A percentile compares a stretch with the other conserved stretches of the same genome.
phyloP scores from a whole-genome alignment of 2,888 invertebrate genomes.

The Xanthorhoe designata region DNA sequence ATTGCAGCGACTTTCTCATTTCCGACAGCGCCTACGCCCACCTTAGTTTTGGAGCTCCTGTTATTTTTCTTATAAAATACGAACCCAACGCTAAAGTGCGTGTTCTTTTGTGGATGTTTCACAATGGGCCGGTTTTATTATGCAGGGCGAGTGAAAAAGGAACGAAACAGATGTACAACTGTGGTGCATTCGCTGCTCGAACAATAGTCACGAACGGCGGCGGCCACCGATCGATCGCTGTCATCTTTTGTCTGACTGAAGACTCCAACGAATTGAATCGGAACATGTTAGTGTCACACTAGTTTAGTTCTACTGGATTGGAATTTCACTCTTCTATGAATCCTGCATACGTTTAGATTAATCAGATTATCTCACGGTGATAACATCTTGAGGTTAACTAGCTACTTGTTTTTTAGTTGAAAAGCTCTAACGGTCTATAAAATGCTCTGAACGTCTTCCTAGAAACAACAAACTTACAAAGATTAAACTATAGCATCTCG shows the following conservation, averaged over 20 bases:
- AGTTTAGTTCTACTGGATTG: conserved; percentile 47
- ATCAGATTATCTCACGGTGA: conserved; percentile 1
- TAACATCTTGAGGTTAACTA: not conserved
- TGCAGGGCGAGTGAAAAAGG: conserved; percentile 78
- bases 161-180: conserved; percentile 82
- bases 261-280: conserved; percentile 55
- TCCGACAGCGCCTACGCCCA: conserved; percentile 79
- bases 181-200: conserved; percentile 73
- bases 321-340: conserved; percentile 3
- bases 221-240: conserved; percentile 70
- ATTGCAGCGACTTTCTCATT: conserved; percentile 81
- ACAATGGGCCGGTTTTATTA: conserved; percentile 82
- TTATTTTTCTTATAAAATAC: conserved; percentile 81
- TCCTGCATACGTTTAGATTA: not conserved
- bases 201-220: conserved; percentile 81
- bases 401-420: not conserved
- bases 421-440: not conserved
- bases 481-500: conserved; percentile 54
- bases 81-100: conserved; percentile 68
- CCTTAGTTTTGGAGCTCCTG: conserved; percentile 70
- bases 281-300: conserved; percentile 57
- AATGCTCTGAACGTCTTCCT: not conserved
- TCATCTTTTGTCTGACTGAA: conserved; percentile 70
- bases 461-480: conserved; percentile 24
- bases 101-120: conserved; percentile 81